These are phyloP conservation scores for Potamilus streckersoni DNA, from an alignment of 1,140 invertebrate species.

Conservation along the genomic window DNA sequence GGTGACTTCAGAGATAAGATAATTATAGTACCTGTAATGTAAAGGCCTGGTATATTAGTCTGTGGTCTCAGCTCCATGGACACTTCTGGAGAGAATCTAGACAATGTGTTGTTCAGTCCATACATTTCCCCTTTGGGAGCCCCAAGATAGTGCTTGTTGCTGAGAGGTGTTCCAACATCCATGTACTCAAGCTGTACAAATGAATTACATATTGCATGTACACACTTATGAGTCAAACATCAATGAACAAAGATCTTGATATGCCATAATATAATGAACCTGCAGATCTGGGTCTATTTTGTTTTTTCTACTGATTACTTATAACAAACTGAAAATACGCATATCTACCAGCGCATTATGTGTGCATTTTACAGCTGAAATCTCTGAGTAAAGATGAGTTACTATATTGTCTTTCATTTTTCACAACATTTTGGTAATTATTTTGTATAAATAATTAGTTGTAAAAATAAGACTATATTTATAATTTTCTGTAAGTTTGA, in stretches of 20 bases:
- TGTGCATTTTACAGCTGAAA: too few relatives aligned
- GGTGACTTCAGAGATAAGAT: too few relatives aligned
- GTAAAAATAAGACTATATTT: too few relatives aligned
- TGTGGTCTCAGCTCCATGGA: constrained; percentile 59
- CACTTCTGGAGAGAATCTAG: constrained; percentile 56
- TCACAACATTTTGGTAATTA: neutral
- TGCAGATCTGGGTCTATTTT: neutral
- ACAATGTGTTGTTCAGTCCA: constrained; percentile 62
- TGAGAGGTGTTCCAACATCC: constrained; percentile 65
- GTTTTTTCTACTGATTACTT: neutral
- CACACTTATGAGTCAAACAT: neutral
- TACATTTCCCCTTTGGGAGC: constrained; percentile 66
- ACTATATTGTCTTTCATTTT: neutral
- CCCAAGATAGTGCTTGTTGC: constrained; percentile 66
- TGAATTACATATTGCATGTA: neutral
- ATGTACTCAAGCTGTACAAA: constrained; percentile 58
- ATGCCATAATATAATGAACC: neutral
- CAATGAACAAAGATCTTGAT: neutral
- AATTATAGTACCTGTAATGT: constrained; percentile 48
- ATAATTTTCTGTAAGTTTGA: too few relatives aligned
- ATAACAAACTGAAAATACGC: neutral
- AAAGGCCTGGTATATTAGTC: constrained; percentile 66
- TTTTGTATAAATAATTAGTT: too few relatives aligned
- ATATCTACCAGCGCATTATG: too few relatives aligned
- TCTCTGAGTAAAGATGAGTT: too few relatives aligned